These are phyloP conservation scores for Seira ritae DNA, from an alignment of 2,888 invertebrate species.

Conservation along the genomic window DNA sequence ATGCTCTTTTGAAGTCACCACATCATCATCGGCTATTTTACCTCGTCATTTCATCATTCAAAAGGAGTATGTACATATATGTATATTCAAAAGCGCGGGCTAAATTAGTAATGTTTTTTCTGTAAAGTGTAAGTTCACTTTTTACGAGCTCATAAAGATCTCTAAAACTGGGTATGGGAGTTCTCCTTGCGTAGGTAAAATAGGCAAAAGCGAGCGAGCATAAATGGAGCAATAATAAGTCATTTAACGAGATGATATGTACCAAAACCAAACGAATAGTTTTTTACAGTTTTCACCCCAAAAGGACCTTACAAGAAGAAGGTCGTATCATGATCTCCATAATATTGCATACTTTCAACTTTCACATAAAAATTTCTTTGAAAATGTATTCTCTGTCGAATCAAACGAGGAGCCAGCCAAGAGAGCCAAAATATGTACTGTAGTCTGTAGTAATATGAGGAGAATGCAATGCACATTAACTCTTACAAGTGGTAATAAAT, in stretches of 20 bases:
- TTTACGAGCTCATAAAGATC: conserved; percentile 73
- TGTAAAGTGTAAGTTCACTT: conserved; percentile 69
- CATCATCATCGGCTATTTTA: background rate
- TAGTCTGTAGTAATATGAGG: conserved; percentile 30
- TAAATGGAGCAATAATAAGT: conserved; percentile 64
- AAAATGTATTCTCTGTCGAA: background rate
- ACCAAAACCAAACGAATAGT: background rate
- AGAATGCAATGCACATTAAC: conserved; percentile 32
- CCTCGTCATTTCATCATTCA: background rate
- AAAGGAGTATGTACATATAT: background rate
- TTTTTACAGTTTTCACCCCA: conserved; percentile 4
- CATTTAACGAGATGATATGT: background rate
- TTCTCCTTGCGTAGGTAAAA: conserved; percentile 33
- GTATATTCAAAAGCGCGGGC: background rate
- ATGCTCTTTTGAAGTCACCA: conserved; percentile 19
- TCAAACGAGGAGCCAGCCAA: too few relatives aligned
- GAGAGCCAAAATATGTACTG: too few relatives aligned
- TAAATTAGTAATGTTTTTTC: conserved; percentile 24
- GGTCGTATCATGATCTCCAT: conserved; percentile 24
- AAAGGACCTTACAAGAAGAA: background rate
- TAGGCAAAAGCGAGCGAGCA: conserved; percentile 17
- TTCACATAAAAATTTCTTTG: background rate
- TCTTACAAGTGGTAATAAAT: conserved; percentile 27
- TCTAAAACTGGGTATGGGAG: conserved; percentile 54
- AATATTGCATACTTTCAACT: background rate